Percentiles rank a stretch among this genome's conserved stretches.
phyloP scores from a whole-genome alignment of 2,113 vertebrate species.

The Podocnemis expansa region DNA sequence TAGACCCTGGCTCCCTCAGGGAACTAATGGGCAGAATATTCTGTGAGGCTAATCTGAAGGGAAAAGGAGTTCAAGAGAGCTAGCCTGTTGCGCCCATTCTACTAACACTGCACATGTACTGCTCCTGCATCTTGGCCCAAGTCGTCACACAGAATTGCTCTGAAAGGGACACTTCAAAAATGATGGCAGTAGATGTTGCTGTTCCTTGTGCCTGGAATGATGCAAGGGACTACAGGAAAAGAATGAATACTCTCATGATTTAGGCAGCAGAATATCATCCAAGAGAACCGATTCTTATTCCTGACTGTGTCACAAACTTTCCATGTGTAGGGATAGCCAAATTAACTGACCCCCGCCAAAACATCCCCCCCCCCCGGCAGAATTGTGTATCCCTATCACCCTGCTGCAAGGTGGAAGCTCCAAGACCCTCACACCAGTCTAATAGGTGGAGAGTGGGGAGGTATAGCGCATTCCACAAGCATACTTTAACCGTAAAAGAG shows the following conservation, averaged over 20 bases:
- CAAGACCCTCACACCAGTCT: too few species aligned
- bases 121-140: neutral
- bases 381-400: too few species aligned
- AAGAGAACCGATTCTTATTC: neutral
- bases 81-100: neutral
- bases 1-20: too few species aligned
- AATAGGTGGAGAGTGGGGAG: too few species aligned
- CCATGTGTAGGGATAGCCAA: neutral
- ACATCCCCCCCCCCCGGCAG: too few species aligned
- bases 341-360: too few species aligned
- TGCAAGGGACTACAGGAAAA: neutral
- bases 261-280: neutral
- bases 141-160: neutral
- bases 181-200: neutral
- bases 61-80: too few species aligned
- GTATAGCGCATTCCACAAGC: too few species aligned
- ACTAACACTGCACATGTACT: neutral
- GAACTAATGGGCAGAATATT: too few species aligned
- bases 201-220: neutral
- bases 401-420: too few species aligned
- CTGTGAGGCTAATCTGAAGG: too few species aligned
- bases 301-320: neutral
- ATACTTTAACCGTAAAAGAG: too few species aligned
- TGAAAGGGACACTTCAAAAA: neutral
- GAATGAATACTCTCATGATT: neutral